phyloP scores from a whole-genome alignment of 2,113 vertebrate species.

The Hippocampus abdominalis region DNA sequence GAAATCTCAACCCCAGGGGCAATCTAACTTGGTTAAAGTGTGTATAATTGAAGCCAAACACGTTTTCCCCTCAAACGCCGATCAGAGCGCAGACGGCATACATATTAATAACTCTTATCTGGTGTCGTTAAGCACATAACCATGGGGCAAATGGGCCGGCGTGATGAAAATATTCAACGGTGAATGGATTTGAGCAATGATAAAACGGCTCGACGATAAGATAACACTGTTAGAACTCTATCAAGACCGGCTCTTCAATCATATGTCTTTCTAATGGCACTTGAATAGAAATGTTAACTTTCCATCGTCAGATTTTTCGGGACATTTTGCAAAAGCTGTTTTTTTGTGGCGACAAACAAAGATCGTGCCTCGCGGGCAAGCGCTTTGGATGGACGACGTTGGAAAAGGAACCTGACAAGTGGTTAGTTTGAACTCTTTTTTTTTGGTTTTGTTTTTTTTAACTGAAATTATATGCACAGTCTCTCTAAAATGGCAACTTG shows the following conservation, averaged over 20 bases:
- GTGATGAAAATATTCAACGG: conserved; percentile 33
- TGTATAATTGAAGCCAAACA: conserved; percentile 24
- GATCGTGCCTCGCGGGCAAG: conserved; percentile 37
- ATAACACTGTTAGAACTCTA: conserved; percentile 1
- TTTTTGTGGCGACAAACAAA: conserved; percentile 26
- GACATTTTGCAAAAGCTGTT: no score
- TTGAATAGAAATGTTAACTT: neutral
- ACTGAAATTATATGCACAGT: neutral
- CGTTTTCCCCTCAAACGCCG: conserved; percentile 7
- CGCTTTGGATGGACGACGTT: conserved; percentile 29
- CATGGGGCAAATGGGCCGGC: conserved; percentile 26
- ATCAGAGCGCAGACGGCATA: conserved; percentile 21
- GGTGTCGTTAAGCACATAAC: conserved; percentile 24
- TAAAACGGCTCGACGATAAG: conserved; percentile 10
- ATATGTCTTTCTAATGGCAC: neutral
- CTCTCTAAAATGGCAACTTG: no score
- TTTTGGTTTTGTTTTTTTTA: no score
- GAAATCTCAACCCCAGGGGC: conserved; percentile 16
- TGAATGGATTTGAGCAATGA: conserved; percentile 23
- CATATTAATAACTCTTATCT: conserved; percentile 42
- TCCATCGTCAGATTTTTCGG: neutral
- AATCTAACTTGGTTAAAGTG: conserved; percentile 8
- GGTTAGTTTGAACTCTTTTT: neutral
- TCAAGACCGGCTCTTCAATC: neutral
- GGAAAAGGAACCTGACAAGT: conserved; percentile 27